A percentile compares a stretch with the other conserved stretches of the same genome.
phyloP scores from a whole-genome alignment of 2,888 invertebrate genomes.

The Pollenia amentaria region DNA sequence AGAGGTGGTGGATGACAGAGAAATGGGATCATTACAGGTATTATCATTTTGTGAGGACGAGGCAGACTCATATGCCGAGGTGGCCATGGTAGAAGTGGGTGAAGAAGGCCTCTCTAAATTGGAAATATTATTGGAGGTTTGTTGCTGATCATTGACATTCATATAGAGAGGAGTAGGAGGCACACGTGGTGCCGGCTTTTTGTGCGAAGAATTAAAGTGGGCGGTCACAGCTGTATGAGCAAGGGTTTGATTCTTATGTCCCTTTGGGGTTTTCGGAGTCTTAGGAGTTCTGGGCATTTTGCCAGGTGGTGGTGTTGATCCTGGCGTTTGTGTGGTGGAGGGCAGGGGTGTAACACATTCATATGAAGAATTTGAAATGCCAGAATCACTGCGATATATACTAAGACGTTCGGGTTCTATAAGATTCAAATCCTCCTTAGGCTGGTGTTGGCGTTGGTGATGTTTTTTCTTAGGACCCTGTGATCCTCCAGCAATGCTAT shows the following conservation, averaged over 20 bases:
- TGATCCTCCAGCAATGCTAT: slow-evolving; percentile 75
- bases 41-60: slow-evolving; percentile 79
- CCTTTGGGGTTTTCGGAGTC: slow-evolving; percentile 77
- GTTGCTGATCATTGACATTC: slow-evolving; percentile 78
- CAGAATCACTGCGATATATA: slow-evolving; percentile 84
- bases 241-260: slow-evolving; percentile 59
- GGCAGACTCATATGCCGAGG: slow-evolving; percentile 81
- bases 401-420: slow-evolving; percentile 83
- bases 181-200: slow-evolving; percentile 69
- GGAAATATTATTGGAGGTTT: not conserved
- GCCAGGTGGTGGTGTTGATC: slow-evolving; percentile 60
- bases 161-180: slow-evolving; percentile 78
- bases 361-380: slow-evolving; percentile 85
- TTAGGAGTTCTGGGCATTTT: slow-evolving; percentile 73
- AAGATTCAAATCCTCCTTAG: slow-evolving; percentile 81
- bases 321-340: slow-evolving; percentile 37
- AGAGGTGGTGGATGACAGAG: slow-evolving; percentile 80
- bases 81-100: slow-evolving; percentile 77
- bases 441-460: slow-evolving; percentile 83
- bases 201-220: slow-evolving; percentile 71
- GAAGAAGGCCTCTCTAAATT: slow-evolving; percentile 75
- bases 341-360: slow-evolving; percentile 86
- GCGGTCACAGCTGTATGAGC: slow-evolving; percentile 68
- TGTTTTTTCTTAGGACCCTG: slow-evolving; percentile 81
- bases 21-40: slow-evolving; percentile 79